Evolutionary conservation across 2,797 vertebrate species (phyloP), one percentile per base, ranked within the genome.

Genomic region (Menidia menidia): DNA sequence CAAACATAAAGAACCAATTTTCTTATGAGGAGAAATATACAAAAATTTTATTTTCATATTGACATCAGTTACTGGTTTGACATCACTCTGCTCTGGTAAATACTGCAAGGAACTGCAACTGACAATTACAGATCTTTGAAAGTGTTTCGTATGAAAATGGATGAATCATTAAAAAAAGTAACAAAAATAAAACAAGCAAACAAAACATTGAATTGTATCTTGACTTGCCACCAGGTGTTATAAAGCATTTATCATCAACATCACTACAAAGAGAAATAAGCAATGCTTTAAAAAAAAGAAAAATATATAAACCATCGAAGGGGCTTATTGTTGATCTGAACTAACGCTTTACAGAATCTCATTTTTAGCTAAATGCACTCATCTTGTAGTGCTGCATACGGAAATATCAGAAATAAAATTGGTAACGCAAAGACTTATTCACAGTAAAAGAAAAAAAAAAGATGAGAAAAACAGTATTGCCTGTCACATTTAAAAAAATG

Each of bases 61-160:
- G 87, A 89, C 86, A 88, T 88, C 86, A 81, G 71, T 77, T 56
- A 32, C 80, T 85, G 76, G 51, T 77, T 73, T 84, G 87, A 90
- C 85, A 89, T 89, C 87, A 77, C 65, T 84, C 19, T 63, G 75
- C 59, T 76, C 50, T 31, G 0, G 71, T 80, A 70, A 71, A 83
- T 73, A 72, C 53, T 57, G 58, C 51, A 35, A 78, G 44, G 51
- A 25, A 84, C 68, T 81, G 66, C 64, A 75, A 68, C 52, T 15
- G 75, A 68, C 59, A 70, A 18, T 52, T 72, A 69, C 82, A 84
- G 64, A 78, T 61, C 58, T 77, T 61, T 62, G 75, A 63, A 58
- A 82, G 76, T 68, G 44, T 76, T 59, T 52, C 41, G 30, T 52
- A 54, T 64, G 50, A 39, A 61, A 77, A 73, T 30, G 39, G 66